Conservation (phyloP, 2,888 invertebrate genomes). For the Cephus pulcher region DNA sequence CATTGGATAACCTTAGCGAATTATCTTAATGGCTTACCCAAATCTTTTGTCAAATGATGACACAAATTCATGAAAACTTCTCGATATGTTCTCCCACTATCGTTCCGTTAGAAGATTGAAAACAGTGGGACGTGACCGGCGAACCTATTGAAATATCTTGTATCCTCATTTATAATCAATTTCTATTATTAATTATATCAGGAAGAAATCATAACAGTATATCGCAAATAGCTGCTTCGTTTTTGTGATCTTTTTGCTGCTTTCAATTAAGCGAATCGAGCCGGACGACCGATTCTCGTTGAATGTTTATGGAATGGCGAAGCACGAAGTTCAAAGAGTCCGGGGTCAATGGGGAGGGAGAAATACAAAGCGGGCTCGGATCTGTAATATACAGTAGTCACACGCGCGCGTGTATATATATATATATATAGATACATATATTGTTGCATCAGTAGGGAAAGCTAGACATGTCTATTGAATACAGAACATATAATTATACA, state of each 20-base stretch:
- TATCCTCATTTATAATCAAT: neutral
- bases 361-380: neutral
- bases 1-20: neutral
- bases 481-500: neutral
- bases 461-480: neutral
- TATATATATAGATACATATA: no score
- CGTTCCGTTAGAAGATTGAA: neutral
- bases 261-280: neutral
- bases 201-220: neutral
- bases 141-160: neutral
- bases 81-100: neutral
- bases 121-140: neutral
- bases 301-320: neutral
- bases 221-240: neutral
- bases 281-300: neutral
- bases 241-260: neutral
- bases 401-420: neutral
- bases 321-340: slow-evolving; percentile 22
- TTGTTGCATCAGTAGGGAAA: no score
- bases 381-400: neutral
- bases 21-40: neutral
- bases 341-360: slow-evolving; percentile 13
- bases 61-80: neutral
- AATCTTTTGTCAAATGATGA: neutral
- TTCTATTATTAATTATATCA: neutral